phyloP scores from a whole-genome alignment of 2,888 invertebrate genomes.

The Zelleria hepariella region DNA sequence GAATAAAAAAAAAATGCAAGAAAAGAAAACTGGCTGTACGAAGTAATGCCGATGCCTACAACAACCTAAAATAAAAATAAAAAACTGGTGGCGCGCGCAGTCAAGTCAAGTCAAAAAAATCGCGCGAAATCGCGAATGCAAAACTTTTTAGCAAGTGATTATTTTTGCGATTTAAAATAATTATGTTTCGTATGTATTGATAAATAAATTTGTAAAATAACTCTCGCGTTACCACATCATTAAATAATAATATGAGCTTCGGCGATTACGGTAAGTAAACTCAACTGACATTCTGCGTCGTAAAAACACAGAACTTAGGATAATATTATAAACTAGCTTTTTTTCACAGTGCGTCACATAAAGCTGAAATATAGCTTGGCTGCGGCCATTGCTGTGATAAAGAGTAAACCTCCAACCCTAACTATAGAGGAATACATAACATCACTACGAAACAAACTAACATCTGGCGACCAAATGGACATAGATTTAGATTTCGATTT shows the following conservation, averaged over 20 bases:
- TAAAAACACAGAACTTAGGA: neutral
- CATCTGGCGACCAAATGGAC: slow-evolving; percentile 15
- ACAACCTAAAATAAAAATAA: too few relatives aligned
- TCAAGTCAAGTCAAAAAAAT: too few relatives aligned
- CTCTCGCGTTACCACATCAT: too few relatives aligned
- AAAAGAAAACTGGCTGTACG: too few relatives aligned
- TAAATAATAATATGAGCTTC: slow-evolving; percentile 31
- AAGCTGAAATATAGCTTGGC: slow-evolving; percentile 36
- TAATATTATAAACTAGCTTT: neutral
- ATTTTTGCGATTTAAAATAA: too few relatives aligned
- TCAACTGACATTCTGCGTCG: neutral
- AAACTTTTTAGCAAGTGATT: too few relatives aligned
- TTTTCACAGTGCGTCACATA: slow-evolving; percentile 32
- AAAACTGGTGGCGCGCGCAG: too few relatives aligned
- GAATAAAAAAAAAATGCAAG: too few relatives aligned
- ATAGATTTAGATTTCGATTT: slow-evolving; percentile 32
- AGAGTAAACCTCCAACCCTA: slow-evolving; percentile 31
- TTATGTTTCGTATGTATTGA: too few relatives aligned
- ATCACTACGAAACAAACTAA: slow-evolving; percentile 14
- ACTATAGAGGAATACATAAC: slow-evolving; percentile 26
- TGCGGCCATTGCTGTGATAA: slow-evolving; percentile 35
- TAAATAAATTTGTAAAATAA: too few relatives aligned
- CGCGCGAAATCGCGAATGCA: too few relatives aligned
- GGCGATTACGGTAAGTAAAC: slow-evolving; percentile 39
- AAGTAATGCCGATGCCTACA: too few relatives aligned